phyloP scores from a whole-genome alignment of 2,888 invertebrate genomes.

The Rhagium mordax region DNA sequence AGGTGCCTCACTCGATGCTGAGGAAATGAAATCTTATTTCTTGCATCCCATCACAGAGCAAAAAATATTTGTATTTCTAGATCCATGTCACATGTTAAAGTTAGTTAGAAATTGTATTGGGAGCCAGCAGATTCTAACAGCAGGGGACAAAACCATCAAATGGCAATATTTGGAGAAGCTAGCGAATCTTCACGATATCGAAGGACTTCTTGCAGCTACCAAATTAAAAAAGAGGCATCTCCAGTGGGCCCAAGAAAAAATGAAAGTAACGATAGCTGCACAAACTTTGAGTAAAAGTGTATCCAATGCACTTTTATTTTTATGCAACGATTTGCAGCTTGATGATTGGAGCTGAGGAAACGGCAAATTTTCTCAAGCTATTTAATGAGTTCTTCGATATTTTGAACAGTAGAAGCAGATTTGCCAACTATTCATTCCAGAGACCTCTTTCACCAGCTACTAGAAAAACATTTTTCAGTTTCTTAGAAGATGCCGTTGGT shows the following conservation, averaged over 20 bases:
- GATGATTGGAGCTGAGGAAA: not conserved
- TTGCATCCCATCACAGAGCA: constrained; percentile 42
- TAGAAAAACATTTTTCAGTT: not conserved
- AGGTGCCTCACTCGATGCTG: constrained; percentile 5
- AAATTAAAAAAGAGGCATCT: constrained; percentile 26
- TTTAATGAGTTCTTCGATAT: constrained; percentile 23
- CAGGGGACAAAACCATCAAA: constrained; percentile 39
- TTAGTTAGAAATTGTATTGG: constrained; percentile 52
- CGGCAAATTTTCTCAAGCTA: not conserved
- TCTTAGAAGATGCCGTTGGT: not conserved
- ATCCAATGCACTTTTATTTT: not conserved
- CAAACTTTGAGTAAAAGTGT: constrained; percentile 37
- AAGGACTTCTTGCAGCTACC: constrained; percentile 21
- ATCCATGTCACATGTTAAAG: constrained; percentile 57
- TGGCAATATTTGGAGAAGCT: constrained; percentile 41
- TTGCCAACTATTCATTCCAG: constrained; percentile 10
- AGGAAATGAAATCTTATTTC: constrained; percentile 40
- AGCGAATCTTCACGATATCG: not conserved
- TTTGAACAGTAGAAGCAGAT: constrained; percentile 7
- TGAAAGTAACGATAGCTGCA: constrained; percentile 35
- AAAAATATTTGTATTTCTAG: constrained; percentile 46
- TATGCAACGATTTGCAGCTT: not conserved
- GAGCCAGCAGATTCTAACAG: too few species aligned
- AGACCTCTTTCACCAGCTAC: not conserved
- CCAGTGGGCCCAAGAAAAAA: constrained; percentile 25